A percentile compares a stretch with the other conserved stretches of the same genome.
Evolutionary conservation across 1,140 invertebrate species (phyloP).

Genomic region (Bombus breviceps): DNA sequence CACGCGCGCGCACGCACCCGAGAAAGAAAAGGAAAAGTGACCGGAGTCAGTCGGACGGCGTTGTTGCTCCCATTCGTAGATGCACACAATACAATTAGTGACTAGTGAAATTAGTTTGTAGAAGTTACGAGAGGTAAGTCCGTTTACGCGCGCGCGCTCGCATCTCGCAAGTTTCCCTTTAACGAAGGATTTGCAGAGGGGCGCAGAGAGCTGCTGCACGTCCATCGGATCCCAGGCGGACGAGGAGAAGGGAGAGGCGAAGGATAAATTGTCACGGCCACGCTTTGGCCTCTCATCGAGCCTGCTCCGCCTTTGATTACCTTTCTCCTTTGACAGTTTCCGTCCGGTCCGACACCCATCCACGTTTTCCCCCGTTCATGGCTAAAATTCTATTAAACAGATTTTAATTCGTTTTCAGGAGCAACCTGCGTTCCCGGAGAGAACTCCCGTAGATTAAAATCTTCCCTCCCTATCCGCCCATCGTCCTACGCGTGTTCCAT

Average conservation of each 20-base stretch:
- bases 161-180: slow-evolving; percentile 36
- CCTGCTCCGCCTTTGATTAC: slow-evolving; percentile 39
- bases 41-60: slow-evolving; percentile 59
- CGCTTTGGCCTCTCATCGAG: slow-evolving; percentile 42
- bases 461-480: too few relatives aligned
- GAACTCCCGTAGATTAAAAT: slow-evolving; percentile 32
- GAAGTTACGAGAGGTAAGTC: slow-evolving; percentile 74
- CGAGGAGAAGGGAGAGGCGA: slow-evolving; percentile 33
- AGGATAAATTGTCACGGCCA: slow-evolving; percentile 52
- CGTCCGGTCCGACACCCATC: not conserved
- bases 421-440: slow-evolving; percentile 37
- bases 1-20: not conserved
- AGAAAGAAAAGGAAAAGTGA: slow-evolving; percentile 29
- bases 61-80: slow-evolving; percentile 82
- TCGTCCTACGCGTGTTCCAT: slow-evolving; percentile 5
- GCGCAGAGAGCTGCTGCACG: slow-evolving; percentile 26
- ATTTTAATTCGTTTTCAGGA: slow-evolving; percentile 56
- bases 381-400: slow-evolving; percentile 49
- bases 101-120: slow-evolving; percentile 75
- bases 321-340: slow-evolving; percentile 14
- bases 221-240: slow-evolving; percentile 36
- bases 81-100: slow-evolving; percentile 78
- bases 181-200: slow-evolving; percentile 54
- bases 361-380: not conserved
- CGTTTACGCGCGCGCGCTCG: slow-evolving; percentile 57